Conservation (phyloP, 2,113 vertebrate species). For the Phoxinus phoxinus region DNA sequence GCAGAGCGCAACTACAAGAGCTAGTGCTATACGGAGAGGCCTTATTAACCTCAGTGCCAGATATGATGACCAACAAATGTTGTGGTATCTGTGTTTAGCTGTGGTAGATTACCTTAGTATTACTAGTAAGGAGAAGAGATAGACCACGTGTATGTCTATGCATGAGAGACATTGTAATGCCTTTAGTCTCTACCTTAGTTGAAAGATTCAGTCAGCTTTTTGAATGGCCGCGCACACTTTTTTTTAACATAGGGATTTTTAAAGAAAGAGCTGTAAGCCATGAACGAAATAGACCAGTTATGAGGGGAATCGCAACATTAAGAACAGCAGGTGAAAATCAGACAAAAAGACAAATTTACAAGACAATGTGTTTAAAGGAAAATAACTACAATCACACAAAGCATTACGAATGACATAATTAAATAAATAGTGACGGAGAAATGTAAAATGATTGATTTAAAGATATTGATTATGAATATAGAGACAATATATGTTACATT, state of each 20-base stretch:
- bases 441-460: background rate
- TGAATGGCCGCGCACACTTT: background rate
- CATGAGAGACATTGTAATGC: no score
- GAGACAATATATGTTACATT: no score
- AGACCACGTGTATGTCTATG: background rate
- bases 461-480: background rate
- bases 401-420: background rate
- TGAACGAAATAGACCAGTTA: background rate
- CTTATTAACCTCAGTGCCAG: background rate
- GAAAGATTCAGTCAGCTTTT: background rate
- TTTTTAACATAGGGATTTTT: background rate
- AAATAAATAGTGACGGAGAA: background rate
- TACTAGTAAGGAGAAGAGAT: background rate
- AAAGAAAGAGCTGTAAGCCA: background rate
- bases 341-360: background rate
- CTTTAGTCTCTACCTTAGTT: background rate
- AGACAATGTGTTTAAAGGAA: background rate
- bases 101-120: background rate
- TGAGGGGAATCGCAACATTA: background rate
- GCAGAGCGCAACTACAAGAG: background rate
- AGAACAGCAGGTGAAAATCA: background rate
- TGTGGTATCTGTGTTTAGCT: background rate
- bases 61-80: background rate
- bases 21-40: background rate
- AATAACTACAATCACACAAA: background rate